These are phyloP conservation scores for Sympetrum striolatum DNA, from an alignment of 2,888 invertebrate species.

Conservation along the genomic window DNA sequence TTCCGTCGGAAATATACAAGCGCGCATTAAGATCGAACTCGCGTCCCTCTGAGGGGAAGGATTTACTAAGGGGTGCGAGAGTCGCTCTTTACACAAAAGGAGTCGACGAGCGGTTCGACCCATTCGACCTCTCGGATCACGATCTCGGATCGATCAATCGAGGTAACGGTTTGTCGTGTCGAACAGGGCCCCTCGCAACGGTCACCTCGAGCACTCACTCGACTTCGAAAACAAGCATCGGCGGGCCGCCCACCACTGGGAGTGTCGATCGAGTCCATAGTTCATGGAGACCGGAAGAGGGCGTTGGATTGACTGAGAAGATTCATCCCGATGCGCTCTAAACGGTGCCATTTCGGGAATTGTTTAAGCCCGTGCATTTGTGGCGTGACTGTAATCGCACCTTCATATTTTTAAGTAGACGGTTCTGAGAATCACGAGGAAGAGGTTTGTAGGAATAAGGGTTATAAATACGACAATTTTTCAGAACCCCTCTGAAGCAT, in stretches of 20 bases:
- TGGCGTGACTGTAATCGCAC: too few relatives aligned
- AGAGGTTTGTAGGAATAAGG: too few relatives aligned
- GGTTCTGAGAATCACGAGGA: too few relatives aligned
- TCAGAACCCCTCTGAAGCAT: too few relatives aligned
- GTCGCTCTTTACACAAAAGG: neutral
- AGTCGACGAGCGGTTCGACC: neutral
- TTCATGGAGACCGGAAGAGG: neutral
- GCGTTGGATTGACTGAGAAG: neutral
- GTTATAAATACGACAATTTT: too few relatives aligned
- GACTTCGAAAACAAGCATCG: neutral
- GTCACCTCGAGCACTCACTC: neutral
- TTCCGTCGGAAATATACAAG: neutral
- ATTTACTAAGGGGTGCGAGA: neutral
- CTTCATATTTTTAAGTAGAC: too few relatives aligned
- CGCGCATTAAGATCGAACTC: neutral
- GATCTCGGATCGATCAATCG: neutral
- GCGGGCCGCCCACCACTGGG: neutral
- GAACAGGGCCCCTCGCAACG: neutral
- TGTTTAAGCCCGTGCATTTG: too few relatives aligned
- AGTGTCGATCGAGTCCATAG: neutral
- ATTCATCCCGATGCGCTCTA: too few relatives aligned
- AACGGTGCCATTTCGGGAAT: too few relatives aligned
- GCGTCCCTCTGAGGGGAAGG: neutral
- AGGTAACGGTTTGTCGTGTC: neutral
- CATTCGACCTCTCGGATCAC: neutral